A percentile compares a stretch with the other conserved stretches of the same genome.
Evolutionary conservation across 2,888 invertebrate genomes (phyloP).

Genomic region (Glyphotaelius pellucidus): DNA sequence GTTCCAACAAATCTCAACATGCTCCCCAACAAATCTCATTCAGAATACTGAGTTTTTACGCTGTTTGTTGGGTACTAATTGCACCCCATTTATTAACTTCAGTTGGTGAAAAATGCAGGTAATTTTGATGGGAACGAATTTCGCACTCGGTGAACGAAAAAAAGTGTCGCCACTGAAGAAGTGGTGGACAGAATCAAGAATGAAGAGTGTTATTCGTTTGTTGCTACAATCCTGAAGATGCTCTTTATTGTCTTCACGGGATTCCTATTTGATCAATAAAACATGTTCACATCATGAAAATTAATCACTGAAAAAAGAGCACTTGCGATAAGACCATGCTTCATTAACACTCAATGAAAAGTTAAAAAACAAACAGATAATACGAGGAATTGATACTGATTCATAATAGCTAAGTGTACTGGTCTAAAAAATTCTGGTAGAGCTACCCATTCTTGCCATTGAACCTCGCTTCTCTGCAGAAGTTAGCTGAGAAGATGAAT

Average conservation of each 20-base stretch:
- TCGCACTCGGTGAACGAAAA: not conserved
- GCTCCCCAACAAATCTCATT: not conserved
- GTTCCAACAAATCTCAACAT: not conserved
- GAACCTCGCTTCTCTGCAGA: no score
- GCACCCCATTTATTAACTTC: not conserved
- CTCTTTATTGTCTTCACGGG: not conserved
- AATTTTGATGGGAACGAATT: slow-evolving; percentile 27
- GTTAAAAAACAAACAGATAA: no score
- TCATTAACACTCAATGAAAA: no score
- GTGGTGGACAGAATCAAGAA: not conserved
- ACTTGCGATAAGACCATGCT: no score
- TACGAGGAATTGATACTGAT: no score
- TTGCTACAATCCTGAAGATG: not conserved
- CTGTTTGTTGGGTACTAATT: not conserved
- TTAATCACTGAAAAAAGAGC: no score
- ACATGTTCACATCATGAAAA: not conserved
- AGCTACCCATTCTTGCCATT: no score
- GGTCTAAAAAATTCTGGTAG: no score
- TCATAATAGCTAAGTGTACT: no score
- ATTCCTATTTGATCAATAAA: not conserved
- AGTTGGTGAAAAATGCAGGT: slow-evolving; percentile 17
- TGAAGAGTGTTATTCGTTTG: not conserved
- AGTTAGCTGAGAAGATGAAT: no score
- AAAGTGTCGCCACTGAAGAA: slow-evolving; percentile 2
- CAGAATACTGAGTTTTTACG: not conserved